Evolutionary conservation across 1,140 invertebrate genomes (phyloP), one percentile per base, ranked within the genome.

Genomic region (Zaprionus nigranus): DNA sequence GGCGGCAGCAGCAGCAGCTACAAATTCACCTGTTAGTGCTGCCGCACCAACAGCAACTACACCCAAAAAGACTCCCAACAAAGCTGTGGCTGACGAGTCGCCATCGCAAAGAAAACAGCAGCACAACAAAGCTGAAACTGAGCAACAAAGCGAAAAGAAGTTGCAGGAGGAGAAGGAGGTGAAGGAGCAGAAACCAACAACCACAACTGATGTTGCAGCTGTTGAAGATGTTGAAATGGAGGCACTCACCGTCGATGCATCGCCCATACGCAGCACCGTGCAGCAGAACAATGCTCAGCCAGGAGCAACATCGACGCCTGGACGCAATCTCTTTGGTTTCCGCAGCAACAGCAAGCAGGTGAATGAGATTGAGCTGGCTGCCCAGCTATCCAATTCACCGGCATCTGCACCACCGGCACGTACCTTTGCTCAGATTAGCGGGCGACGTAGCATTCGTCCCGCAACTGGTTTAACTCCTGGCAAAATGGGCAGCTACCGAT

Each of bases 201-300:
- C 53, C n/a, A 20, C 11, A 40, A 36, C 64, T 22, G 36, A 56
- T 6, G 66, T 46, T 51, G 53, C 65, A n/a, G 30, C 58, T 9
- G 66, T 51, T 4, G 77, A 83, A n/a, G 91, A 92, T 79, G 79
- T 82, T 24, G 91, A 92, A 2, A 91, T 91, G 88, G 91, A 92
- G 66, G 0, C 88, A 2, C 62, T 90, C 0, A 58, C 72, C 3
- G 68, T 87, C 2, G 86, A 92, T 26, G 68, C 73, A 9, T 91
- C 91, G 17, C 91, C 85, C 15, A 74, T 82, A 1, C 64, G 72
- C 26, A 54, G 20, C 15, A 53, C 40, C 11, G n/a, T 36, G 60
- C 5, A 2, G 56, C n/a, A 46, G 53, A 69, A 9, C n/a, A 60
- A 5, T 11, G 60, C 53, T 9, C 54, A 77, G 43, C 91, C 91